Evolutionary conservation across 2,888 invertebrate species (phyloP), one percentile per base, ranked within the genome.

Genomic region (Epistrophe grossulariae): DNA sequence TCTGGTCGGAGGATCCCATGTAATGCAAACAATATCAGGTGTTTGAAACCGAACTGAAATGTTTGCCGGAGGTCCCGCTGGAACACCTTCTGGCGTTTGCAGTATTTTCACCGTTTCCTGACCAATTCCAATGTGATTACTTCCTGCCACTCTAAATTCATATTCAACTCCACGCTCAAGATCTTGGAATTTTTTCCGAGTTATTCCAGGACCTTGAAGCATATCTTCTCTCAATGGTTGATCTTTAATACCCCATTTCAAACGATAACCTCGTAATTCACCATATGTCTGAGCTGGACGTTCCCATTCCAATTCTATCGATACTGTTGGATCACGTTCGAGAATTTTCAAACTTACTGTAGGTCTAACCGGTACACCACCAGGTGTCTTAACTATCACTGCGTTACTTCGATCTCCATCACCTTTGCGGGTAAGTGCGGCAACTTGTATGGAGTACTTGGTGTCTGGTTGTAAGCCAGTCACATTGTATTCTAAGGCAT

Each of bases 71-170:
- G 98, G 96, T 11, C 97, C 98, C 24, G 97, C 96, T 0, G 99
- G 98, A 4, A 96, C 95, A 13, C 99, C 99, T 94, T 99, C 99
- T 0, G 99, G 99, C 0, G 99, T 99, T 74, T 96, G 95, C 94
- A 98, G 96, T 90, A 96, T 97, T 91, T 97, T 97, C 2, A 99
- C 97, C 0, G 97, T 97, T 92, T 99, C 98, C 92, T 99, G 98
- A 9, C 99, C 99, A 90, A 96, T 96, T 74, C 99, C 99, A 73
- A 99, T 97, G 89, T 97, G 96, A 93, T 99, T 99, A 92, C 96
- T 96, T 8, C 99, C 99, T 13, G 98, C 97, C n/a, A 99, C 96
- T 88, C 98, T 95, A 92, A 99, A 99, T 93, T 99, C 99, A 93
- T 99, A 99, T 90, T 97, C 97, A 0, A 98, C 97, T 1, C 99